Conservation (phyloP, 2,888 invertebrate genomes). For the Andrena marginata region DNA sequence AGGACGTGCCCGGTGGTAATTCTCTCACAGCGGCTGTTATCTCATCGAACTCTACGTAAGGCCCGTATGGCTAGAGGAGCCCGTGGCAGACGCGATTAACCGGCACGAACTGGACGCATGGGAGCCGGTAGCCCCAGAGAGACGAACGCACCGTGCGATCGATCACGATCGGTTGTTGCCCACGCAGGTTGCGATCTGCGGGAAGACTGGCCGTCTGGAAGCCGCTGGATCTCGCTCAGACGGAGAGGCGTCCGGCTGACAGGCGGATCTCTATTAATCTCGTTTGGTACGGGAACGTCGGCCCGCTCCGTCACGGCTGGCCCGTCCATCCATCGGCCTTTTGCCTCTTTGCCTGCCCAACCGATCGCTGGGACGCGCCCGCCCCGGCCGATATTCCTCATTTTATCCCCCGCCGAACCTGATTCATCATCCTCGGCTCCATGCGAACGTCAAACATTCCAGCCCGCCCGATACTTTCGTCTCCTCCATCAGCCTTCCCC, state of each 20-base stretch:
- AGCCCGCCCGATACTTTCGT: not conserved
- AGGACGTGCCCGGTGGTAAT: slow-evolving; percentile 9
- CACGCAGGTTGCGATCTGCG: slow-evolving; percentile 80
- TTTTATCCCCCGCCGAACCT: slow-evolving; percentile 43
- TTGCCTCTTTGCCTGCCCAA: slow-evolving; percentile 48
- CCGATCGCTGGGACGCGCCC: slow-evolving; percentile 29
- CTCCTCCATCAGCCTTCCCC: not conserved
- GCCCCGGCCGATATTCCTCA: slow-evolving; percentile 34
- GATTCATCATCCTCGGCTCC: slow-evolving; percentile 40
- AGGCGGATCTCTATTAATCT: slow-evolving; percentile 79
- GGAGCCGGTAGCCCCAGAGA: slow-evolving; percentile 38
- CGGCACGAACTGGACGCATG: slow-evolving; percentile 38
- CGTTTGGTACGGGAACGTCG: slow-evolving; percentile 74
- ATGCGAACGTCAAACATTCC: slow-evolving; percentile 32
- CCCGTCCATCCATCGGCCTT: slow-evolving; percentile 64
- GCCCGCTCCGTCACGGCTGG: slow-evolving; percentile 65
- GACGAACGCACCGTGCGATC: slow-evolving; percentile 60
- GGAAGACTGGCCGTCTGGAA: slow-evolving; percentile 78
- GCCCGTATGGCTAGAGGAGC: slow-evolving; percentile 52
- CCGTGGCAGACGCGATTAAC: slow-evolving; percentile 31
- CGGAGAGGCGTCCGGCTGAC: slow-evolving; percentile 76
- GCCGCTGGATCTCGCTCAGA: slow-evolving; percentile 75
- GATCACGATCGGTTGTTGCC: slow-evolving; percentile 73
- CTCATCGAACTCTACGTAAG: slow-evolving; percentile 36
- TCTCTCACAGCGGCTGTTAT: slow-evolving; percentile 50